phyloP scores from a whole-genome alignment of 1,140 invertebrate genomes.

The Aplysia californica region DNA sequence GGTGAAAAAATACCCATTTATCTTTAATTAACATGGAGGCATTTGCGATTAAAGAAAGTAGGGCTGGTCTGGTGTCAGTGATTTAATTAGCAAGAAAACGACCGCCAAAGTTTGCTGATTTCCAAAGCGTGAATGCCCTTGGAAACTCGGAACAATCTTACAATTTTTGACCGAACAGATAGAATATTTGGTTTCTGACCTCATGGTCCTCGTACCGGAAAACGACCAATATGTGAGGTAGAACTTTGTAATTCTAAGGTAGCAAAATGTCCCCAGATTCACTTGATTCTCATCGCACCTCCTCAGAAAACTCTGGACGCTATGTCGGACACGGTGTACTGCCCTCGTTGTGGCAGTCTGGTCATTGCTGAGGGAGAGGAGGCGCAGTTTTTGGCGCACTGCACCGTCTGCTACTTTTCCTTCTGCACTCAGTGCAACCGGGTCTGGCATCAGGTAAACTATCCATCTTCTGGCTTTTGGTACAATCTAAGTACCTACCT shows the following conservation, averaged over 20 bases:
- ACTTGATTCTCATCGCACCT: background rate
- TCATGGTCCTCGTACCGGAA: no score
- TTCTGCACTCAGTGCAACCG: conserved; percentile 51
- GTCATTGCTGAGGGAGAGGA: conserved; percentile 45
- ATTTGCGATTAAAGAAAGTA: no score
- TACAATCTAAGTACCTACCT: background rate
- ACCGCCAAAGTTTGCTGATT: no score
- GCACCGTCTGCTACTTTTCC: conserved; percentile 41
- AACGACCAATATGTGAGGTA: background rate
- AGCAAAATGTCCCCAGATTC: no score
- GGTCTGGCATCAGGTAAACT: conserved; percentile 50
- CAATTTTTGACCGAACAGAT: background rate
- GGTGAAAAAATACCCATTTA: no score
- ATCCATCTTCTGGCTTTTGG: background rate
- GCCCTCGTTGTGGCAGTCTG: conserved; percentile 45
- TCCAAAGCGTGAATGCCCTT: background rate
- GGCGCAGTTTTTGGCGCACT: conserved; percentile 38
- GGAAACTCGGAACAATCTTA: background rate
- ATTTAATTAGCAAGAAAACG: no score
- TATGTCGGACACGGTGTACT: conserved; percentile 51
- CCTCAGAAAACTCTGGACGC: conserved; percentile 48
- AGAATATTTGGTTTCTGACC: no score
- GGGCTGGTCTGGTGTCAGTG: no score
- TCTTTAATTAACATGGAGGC: no score
- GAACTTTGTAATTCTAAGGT: background rate